These are phyloP conservation scores for Suillia variegata DNA, from an alignment of 2,888 invertebrate species.

Conservation along the genomic window DNA sequence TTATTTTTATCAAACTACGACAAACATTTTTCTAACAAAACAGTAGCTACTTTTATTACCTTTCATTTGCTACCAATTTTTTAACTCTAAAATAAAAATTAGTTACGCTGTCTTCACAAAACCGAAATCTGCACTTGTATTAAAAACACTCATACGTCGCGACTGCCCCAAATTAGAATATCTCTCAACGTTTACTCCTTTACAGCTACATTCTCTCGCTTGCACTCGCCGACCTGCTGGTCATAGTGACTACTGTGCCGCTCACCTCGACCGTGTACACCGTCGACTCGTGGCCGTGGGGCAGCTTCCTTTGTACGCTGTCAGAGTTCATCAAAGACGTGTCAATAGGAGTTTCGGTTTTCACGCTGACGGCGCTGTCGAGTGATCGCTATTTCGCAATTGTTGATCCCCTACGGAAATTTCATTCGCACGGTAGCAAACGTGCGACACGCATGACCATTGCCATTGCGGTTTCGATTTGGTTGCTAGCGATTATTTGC, in stretches of 20 bases:
- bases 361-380: constrained; percentile 88
- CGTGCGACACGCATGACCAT: constrained; percentile 74
- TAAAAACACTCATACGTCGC: too few relatives aligned
- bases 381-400: constrained; percentile 91
- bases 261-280: constrained; percentile 87
- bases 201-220: constrained; percentile 78
- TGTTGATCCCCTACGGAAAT: constrained; percentile 82
- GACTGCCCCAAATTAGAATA: too few relatives aligned
- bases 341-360: constrained; percentile 91
- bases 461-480: constrained; percentile 76
- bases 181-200: too few relatives aligned
- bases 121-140: too few relatives aligned
- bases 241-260: constrained; percentile 82
- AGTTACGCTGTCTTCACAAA: too few relatives aligned
- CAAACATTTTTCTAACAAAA: too few relatives aligned
- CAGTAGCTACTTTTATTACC: too few relatives aligned
- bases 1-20: too few relatives aligned
- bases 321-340: constrained; percentile 88
- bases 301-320: constrained; percentile 76
- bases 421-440: constrained; percentile 74
- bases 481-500: constrained; percentile 77
- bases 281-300: constrained; percentile 88
- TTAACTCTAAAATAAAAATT: too few relatives aligned
- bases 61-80: too few relatives aligned
- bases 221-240: constrained; percentile 80